phyloP scores from a whole-genome alignment of 2,113 vertebrate species.

The Cettia cetti region DNA sequence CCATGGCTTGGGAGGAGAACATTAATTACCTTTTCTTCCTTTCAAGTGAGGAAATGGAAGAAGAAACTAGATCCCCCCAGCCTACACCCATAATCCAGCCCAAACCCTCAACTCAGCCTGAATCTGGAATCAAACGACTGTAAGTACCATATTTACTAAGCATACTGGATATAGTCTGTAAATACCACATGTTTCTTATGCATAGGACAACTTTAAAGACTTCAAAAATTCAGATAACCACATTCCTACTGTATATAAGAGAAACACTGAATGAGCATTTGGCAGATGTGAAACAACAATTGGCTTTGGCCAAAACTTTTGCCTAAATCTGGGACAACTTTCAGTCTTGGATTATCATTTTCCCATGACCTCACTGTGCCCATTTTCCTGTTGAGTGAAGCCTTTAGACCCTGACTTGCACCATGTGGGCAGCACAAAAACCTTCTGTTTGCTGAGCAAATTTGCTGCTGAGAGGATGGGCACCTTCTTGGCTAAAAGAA shows the following conservation, averaged over 20 bases:
- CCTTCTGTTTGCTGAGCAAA: background rate
- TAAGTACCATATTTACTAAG: conserved; percentile 69
- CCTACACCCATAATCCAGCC: conserved; percentile 73
- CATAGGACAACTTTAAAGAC: background rate
- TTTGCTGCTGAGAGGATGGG: background rate
- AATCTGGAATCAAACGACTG: conserved; percentile 92
- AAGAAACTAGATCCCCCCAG: conserved; percentile 73
- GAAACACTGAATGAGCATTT: background rate
- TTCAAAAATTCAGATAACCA: background rate
- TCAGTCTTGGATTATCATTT: background rate
- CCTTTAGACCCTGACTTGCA: background rate
- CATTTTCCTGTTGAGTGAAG: background rate
- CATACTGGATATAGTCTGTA: background rate
- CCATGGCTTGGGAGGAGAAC: background rate
- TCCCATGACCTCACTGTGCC: background rate
- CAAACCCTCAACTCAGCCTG: conserved; percentile 75
- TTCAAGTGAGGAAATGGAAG: conserved; percentile 88
- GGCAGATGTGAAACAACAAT: background rate
- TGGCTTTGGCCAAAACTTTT: background rate
- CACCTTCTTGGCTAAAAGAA: background rate
- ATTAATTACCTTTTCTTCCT: background rate
- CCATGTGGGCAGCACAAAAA: background rate
- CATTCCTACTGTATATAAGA: background rate
- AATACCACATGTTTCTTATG: background rate
- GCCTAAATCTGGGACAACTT: background rate